phyloP scores from a whole-genome alignment of 1,140 invertebrate species.

The Eulimnadia texana region DNA sequence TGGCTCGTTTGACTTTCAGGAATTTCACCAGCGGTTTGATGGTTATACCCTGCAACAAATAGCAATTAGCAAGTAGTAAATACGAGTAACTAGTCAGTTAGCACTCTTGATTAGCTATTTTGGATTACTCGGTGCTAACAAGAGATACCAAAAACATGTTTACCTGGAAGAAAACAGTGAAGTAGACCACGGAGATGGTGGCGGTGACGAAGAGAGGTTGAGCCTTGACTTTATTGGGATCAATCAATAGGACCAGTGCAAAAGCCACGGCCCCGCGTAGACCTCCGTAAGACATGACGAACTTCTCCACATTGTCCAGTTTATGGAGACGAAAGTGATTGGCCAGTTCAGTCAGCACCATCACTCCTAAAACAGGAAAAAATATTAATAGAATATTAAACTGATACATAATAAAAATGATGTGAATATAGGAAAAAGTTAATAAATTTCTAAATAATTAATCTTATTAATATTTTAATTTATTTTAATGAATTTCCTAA shows the following conservation, averaged over 20 bases:
- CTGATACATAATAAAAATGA: neutral
- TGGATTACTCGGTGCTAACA: too few species aligned
- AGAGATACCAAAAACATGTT: neutral
- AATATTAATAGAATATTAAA: neutral
- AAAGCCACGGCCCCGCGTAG: constrained; percentile 96
- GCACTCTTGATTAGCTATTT: too few species aligned
- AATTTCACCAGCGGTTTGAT: constrained; percentile 93
- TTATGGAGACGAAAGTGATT: constrained; percentile 86
- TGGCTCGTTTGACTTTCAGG: constrained; percentile 81
- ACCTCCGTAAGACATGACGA: constrained; percentile 98
- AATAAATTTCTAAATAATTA: too few species aligned
- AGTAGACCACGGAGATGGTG: constrained; percentile 94
- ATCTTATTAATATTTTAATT: too few species aligned
- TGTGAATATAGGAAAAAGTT: too few species aligned
- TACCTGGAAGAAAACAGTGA: constrained; percentile 87
- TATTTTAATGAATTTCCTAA: too few species aligned
- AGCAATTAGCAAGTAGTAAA: neutral
- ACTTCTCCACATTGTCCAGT: constrained; percentile 86
- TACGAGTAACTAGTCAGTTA: neutral
- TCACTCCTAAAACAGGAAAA: constrained; percentile 48
- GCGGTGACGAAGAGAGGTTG: constrained; percentile 93
- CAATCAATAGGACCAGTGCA: constrained; percentile 82
- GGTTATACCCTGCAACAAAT: constrained; percentile 66
- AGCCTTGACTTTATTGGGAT: constrained; percentile 51
- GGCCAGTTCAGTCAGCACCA: constrained; percentile 71